Evolutionary conservation across 2,888 invertebrate species (phyloP), one percentile per base, ranked within the genome.

Genomic region (Alitta virens): DNA sequence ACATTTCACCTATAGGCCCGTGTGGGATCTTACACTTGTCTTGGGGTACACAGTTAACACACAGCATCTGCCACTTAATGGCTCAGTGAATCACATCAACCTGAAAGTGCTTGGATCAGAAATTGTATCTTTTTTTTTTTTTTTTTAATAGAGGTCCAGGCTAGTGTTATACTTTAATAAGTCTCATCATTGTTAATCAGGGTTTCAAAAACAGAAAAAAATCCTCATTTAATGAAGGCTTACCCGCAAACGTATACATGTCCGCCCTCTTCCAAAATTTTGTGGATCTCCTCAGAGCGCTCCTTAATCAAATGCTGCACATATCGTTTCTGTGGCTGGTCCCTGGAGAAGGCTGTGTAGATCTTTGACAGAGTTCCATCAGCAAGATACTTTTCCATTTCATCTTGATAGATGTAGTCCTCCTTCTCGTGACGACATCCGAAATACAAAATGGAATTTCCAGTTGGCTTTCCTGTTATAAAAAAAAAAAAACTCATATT

Each of bases 201-300:
- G 16, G 9, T 40, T 40, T 16, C 16, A 9, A 40, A 12, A 16
- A 40, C 9, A 40, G 16, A 40, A 40, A 40, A 40, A 40, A 40
- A 16, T 40, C 9, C 9, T 40, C 12, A 40, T 40, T 40, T 40
- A 16, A 16, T 40, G 9, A 9, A 12, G 16, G 59, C 66, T 27
- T 84, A 95, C 95, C 96, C 96, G 85, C 96, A 97, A 75, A 97
- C 91, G 81, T 99, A 98, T 71, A 99, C 87, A 82, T 98, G 95
- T 46, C 95, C 97, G 77, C 92, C 94, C 72, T 90, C 88, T 75
- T 92, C 90, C 76, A 99, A 89, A 33, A 96, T 86, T 72, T 89
- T 88, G 96, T 98, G 99, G 51, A 97, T 84, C 80, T 93, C 89
- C 61, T 93, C 91, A 62, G 89, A 87, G 77, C 93, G 90, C 64